Conservation (phyloP, 2,113 vertebrate genomes). For the Mastomys natalensis region DNA sequence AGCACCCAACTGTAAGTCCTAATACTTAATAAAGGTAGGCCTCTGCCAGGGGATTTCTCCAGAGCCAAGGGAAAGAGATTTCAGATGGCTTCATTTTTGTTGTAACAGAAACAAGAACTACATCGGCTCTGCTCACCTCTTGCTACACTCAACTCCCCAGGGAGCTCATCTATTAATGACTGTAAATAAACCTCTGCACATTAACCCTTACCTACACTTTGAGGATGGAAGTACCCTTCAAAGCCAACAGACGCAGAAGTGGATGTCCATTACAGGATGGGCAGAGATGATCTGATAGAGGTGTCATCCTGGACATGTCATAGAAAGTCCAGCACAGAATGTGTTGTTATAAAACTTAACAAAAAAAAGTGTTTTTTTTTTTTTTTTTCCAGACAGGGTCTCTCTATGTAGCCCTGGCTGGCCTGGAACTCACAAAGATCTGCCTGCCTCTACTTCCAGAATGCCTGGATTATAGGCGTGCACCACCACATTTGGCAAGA, state of each 20-base stretch:
- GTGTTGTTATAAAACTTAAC: neutral
- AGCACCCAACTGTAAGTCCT: constrained; percentile 28
- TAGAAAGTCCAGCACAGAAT: neutral
- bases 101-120: neutral
- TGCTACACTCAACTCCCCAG: neutral
- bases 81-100: neutral
- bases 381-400: neutral
- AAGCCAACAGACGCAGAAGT: neutral
- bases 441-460: neutral
- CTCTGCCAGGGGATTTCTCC: constrained; percentile 2
- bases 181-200: constrained; percentile 41
- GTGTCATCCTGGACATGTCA: neutral
- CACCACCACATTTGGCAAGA: neutral
- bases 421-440: neutral
- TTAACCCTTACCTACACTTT: neutral
- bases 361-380: neutral
- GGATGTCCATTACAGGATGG: neutral
- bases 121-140: neutral
- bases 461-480: neutral
- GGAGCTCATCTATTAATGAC: constrained; percentile 37
- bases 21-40: neutral
- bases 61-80: constrained; percentile 20
- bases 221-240: constrained; percentile 17
- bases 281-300: neutral
- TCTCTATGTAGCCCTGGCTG: neutral